Evolutionary conservation across 2,797 vertebrate species (phyloP), one percentile per base, ranked within the genome.

Genomic region (Myripristis jacobus): DNA sequence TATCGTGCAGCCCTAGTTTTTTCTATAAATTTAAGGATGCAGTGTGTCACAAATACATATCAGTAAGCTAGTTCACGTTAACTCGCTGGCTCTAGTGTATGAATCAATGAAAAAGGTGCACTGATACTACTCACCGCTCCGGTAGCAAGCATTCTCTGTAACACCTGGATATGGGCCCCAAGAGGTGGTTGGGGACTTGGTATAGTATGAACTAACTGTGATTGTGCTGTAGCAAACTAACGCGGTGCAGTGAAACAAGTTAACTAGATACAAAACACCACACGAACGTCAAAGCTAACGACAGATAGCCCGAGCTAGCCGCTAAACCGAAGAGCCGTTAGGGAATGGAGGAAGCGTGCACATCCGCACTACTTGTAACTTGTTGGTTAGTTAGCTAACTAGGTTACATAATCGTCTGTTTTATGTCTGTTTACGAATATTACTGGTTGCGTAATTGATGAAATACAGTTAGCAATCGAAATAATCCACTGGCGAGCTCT

Each of bases 121-220:
- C 16, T 16, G 31, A 3, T 4, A 27, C 22, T 77, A 92, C 93
- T 93, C 59, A 95, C 94, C 73, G 94, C 92, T 93, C 94, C 94
- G 36, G 94, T 94, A 53, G 94, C 92, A 86, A 95, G 75, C 94
- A 95, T 95, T 70, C 66, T 94, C 54, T 44, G 62, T 79, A 68
- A 46, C 38, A 57, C 60, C 29, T 74, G 44, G 74, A 68, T 34
- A 12, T 11, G 64, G 22, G 46, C 73, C 72, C 75, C 54, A 48
- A 53, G 3, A 19, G 63, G 51, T 31, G 62, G 27, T 64, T 63
- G 47, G 73, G 38, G 31, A 73, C 51, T 12, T 4, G 6, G 6
- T 3, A 3, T 6, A 29, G 27, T 29, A 6, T 29, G 6, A 6
- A 3, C 6, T 3, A 3, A n/a, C 11, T n/a, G 1, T 66, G 1